A percentile compares a stretch with the other conserved stretches of the same genome.
Evolutionary conservation across 1,140 invertebrate genomes (phyloP).

Genomic region (Patella vulgata): DNA sequence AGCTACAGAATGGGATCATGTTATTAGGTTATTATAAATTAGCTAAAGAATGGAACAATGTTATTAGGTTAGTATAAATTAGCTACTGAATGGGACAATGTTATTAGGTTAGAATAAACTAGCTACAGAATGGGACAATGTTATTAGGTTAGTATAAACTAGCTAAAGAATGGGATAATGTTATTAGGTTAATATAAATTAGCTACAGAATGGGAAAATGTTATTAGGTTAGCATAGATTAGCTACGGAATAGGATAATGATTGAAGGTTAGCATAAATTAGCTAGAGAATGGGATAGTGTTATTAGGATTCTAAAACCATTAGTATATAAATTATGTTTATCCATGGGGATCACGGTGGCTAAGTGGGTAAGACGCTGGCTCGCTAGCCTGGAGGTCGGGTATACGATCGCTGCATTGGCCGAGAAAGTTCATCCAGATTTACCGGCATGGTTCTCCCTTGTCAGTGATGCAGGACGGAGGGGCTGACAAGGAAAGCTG

Average conservation of each 20-base stretch:
- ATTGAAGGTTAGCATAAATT: conserved; percentile 80
- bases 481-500: too few species aligned
- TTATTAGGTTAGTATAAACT: conserved; percentile 80
- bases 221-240: conserved; percentile 80
- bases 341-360: too few species aligned
- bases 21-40: too few species aligned
- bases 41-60: conserved; percentile 93
- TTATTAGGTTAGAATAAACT: conserved; percentile 84
- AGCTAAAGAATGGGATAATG: too few species aligned
- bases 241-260: conserved; percentile 93
- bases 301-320: conserved; percentile 80
- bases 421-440: too few species aligned
- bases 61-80: conserved; percentile 85
- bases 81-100: conserved; percentile 93
- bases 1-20: conserved; percentile 91
- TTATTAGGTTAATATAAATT: too few species aligned
- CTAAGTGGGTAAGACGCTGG: too few species aligned
- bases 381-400: too few species aligned
- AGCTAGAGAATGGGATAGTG: conserved; percentile 93
- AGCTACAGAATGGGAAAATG: conserved; percentile 93
- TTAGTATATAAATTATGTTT: too few species aligned
- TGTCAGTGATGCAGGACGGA: too few species aligned
- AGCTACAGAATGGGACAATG: conserved; percentile 93
- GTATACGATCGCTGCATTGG: too few species aligned
- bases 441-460: too few species aligned